phyloP scores from a whole-genome alignment of 2,797 vertebrate genomes.

The Notoglanidium macrostoma region DNA sequence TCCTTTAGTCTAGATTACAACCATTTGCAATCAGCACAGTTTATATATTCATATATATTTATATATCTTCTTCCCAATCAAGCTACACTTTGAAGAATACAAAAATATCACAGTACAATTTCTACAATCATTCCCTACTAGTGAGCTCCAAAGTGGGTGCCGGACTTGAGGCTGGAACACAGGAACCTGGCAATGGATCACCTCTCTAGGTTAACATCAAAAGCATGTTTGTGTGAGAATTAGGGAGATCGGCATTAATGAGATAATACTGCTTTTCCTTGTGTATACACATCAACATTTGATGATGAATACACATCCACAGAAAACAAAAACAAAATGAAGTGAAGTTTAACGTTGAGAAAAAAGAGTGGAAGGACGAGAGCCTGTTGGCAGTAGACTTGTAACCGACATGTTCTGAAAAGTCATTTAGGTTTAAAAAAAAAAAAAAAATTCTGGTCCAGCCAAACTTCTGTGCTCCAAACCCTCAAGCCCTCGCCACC shows the following conservation, averaged over 20 bases:
- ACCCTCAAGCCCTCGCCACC: conserved; percentile 52
- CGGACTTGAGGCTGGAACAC: conserved; percentile 63
- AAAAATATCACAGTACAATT: conserved; percentile 87
- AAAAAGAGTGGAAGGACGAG: not conserved
- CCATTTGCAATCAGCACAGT: conserved; percentile 73
- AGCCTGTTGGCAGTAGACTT: conserved; percentile 39
- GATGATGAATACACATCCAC: conserved; percentile 9
- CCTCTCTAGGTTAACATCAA: conserved; percentile 10
- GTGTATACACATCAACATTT: not conserved
- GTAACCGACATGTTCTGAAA: not conserved
- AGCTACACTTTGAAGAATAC: conserved; percentile 81
- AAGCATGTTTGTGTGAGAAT: not conserved
- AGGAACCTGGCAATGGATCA: conserved; percentile 55
- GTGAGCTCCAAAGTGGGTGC: conserved; percentile 65
- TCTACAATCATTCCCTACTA: conserved; percentile 74
- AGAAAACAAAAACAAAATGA: conserved; percentile 14
- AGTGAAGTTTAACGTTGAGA: not conserved
- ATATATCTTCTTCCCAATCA: conserved; percentile 65
- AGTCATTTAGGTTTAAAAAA: not conserved
- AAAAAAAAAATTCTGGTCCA: conserved; percentile 58
- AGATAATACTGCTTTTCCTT: conserved; percentile 22
- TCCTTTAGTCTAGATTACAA: conserved; percentile 74
- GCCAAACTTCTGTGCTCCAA: conserved; percentile 61
- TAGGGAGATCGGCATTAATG: not conserved
- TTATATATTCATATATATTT: conserved; percentile 59